Percentiles rank a stretch among this genome's conserved stretches.
These are phyloP conservation scores for Takifugu rubripes DNA, from an alignment of 2,797 vertebrate genomes.

Conservation along the genomic window DNA sequence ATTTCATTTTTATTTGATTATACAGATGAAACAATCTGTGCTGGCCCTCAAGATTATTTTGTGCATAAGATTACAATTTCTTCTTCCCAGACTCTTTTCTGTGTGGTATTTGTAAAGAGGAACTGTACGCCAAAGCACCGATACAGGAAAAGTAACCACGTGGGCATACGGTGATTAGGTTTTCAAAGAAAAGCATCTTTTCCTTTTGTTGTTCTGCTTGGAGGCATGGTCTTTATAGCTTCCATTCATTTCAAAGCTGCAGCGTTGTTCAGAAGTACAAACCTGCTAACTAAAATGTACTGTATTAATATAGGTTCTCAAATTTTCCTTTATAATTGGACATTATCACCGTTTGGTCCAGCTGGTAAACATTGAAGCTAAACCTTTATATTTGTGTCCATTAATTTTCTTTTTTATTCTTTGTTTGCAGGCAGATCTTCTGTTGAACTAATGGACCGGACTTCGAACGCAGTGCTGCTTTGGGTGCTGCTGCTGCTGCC, in stretches of 20 bases:
- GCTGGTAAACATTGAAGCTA: slow-evolving; percentile 1
- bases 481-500: slow-evolving; percentile 71
- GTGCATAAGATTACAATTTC: slow-evolving; percentile 44
- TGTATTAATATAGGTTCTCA: slow-evolving; percentile 17
- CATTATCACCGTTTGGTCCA: slow-evolving; percentile 4
- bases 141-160: slow-evolving; percentile 38
- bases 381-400: slow-evolving; percentile 5
- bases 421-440: slow-evolving; percentile 69
- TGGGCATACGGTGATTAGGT: slow-evolving; percentile 43
- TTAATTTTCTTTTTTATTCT: slow-evolving; percentile 28
- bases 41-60: slow-evolving; percentile 57
- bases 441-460: slow-evolving; percentile 75
- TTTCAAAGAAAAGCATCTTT: slow-evolving; percentile 24
- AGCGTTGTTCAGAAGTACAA: slow-evolving; percentile 13
- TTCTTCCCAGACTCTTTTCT: slow-evolving; percentile 43
- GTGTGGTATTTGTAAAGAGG: slow-evolving; percentile 37
- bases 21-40: slow-evolving; percentile 52
- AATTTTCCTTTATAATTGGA: slow-evolving; percentile 20
- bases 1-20: slow-evolving; percentile 64
- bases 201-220: slow-evolving; percentile 16
- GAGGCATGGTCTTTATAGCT: slow-evolving; percentile 14
- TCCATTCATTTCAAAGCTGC: slow-evolving; percentile 24
- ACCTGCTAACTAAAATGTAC: slow-evolving; percentile 26
- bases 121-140: no score
- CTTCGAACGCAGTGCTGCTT: slow-evolving; percentile 62